Evolutionary conservation across 1,140 invertebrate genomes (phyloP), one percentile per base, ranked within the genome.

Genomic region (Eurosta solidaginis): DNA sequence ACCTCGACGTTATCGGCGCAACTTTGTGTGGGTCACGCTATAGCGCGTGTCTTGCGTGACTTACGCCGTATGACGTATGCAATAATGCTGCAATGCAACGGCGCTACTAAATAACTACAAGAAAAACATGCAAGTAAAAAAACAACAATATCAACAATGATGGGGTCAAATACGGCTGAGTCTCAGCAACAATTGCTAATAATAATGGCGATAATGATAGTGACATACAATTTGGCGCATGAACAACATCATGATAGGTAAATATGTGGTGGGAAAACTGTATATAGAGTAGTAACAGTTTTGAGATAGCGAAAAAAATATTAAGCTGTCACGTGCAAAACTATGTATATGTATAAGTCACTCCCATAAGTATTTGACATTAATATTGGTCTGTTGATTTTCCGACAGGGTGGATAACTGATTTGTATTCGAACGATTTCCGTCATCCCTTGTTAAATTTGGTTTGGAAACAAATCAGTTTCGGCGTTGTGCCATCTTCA

Each of bases 11-110:
- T n/a, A n/a, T n/a, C n/a, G n/a, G n/a, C n/a, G 33, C n/a, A 9
- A 40, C 40, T 40, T 68, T 68, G 59, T 68, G 36, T 68, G 59
- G 59, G 59, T 42, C 59, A 68, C 59, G 59, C 59, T 68, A 68
- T 68, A 68, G 59, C 59, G 59, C 59, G 59, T 42, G 59, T 42
- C 59, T 42, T 68, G 59, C 59, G 59, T 68, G 59, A 68, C 59
- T 68, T 68, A 40, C n/a, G n/a, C n/a, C n/a, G 33, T 68, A 42
- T 68, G 54, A 59, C 54, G 54, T n/a, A 59, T 68, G 33, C 29
- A 68, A n/a, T 36, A 40, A 42, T 68, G 33, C 59, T 42, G 59
- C 59, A 68, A 22, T 68, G 59, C 59, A 68, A 68, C 59, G 20
- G 20, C 40, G 33, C n/a, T 22, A 10, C n/a, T n/a, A n/a, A n/a